Evolutionary conservation across 2,888 invertebrate species (phyloP).

Genomic region (Cheilosia soror): DNA sequence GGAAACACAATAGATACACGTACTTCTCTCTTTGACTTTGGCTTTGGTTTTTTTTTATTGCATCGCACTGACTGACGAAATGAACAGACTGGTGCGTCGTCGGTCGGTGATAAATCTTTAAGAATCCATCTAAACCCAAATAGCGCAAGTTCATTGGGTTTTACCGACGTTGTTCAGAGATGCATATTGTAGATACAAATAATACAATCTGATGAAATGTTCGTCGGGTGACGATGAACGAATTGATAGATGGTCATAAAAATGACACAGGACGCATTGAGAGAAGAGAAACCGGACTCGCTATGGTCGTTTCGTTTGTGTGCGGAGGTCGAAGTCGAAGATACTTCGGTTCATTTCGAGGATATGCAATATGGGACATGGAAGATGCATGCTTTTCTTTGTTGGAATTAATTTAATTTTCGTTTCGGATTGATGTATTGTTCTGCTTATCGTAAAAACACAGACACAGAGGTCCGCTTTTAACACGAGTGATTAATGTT

Average conservation of each 20-base stretch:
- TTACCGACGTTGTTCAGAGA: constrained; percentile 15
- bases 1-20: constrained; percentile 25
- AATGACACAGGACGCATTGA: constrained; percentile 58
- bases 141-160: constrained; percentile 59
- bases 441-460: constrained; percentile 27
- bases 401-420: constrained; percentile 67
- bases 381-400: background rate
- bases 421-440: constrained; percentile 57
- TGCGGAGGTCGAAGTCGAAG: constrained; percentile 2
- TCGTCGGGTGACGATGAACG: constrained; percentile 58
- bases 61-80: constrained; percentile 9
- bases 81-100: background rate
- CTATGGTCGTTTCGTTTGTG: background rate
- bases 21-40: constrained; percentile 18
- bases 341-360: background rate
- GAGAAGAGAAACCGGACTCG: constrained; percentile 6
- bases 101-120: constrained; percentile 51
- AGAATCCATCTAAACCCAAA: constrained; percentile 34
- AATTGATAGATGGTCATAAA: constrained; percentile 66
- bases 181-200: constrained; percentile 24
- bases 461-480: constrained; percentile 33
- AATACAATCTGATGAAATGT: constrained; percentile 59
- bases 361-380: background rate
- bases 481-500: constrained; percentile 68
- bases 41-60: constrained; percentile 48